phyloP scores from a whole-genome alignment of 2,797 vertebrate species.

The Rhincodon typus region DNA sequence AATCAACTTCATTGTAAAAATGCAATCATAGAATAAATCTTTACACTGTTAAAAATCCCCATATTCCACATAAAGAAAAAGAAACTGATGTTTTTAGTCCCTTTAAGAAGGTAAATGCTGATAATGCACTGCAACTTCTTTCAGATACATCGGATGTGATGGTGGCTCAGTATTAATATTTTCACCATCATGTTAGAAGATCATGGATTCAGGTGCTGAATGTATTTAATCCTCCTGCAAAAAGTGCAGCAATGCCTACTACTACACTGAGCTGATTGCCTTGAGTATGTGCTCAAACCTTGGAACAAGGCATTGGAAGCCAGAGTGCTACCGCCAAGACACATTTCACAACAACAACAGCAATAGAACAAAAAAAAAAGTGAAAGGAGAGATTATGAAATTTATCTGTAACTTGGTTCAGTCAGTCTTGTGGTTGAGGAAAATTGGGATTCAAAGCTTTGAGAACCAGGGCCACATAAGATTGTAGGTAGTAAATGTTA shows the following conservation, averaged over 20 bases:
- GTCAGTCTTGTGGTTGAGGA: too few relatives aligned
- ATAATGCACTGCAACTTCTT: background rate
- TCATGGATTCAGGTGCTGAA: background rate
- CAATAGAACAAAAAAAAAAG: too few relatives aligned
- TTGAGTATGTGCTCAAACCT: background rate
- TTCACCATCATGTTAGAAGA: background rate
- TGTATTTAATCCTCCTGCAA: background rate
- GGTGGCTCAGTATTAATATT: background rate
- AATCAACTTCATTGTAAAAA: background rate
- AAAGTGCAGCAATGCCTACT: background rate
- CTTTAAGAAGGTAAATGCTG: background rate
- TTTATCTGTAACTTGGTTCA: too few relatives aligned
- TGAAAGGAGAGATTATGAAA: too few relatives aligned
- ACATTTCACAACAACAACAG: background rate
- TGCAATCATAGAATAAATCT: background rate
- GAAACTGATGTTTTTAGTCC: background rate
- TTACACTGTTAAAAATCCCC: background rate
- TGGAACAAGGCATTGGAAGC: background rate
- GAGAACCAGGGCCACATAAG: too few relatives aligned
- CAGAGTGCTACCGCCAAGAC: background rate
- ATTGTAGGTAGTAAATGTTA: too few relatives aligned
- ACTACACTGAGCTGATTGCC: background rate
- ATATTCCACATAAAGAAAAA: background rate
- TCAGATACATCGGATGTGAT: background rate
- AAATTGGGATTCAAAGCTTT: too few relatives aligned